A percentile compares a stretch with the other conserved stretches of the same genome.
Conservation (phyloP, 1,140 invertebrate genomes). For the Heliconius congener region DNA sequence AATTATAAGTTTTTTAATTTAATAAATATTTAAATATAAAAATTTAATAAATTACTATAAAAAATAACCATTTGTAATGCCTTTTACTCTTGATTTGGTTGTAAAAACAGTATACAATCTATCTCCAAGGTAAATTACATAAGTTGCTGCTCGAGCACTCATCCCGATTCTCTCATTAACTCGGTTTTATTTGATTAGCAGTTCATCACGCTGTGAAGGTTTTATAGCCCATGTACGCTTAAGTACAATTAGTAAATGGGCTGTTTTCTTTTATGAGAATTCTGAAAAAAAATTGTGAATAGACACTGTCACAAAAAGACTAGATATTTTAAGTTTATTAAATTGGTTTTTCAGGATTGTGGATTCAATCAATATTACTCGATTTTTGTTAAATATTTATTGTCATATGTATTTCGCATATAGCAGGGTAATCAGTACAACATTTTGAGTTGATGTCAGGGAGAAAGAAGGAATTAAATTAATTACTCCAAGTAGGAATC, state of each 20-base stretch:
- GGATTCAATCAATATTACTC: too few relatives aligned
- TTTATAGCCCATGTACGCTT: neutral
- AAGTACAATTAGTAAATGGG: neutral
- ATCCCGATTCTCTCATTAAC: neutral
- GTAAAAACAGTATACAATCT: conserved; percentile 4
- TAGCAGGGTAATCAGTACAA: too few relatives aligned
- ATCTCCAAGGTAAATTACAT: neutral
- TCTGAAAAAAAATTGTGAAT: neutral
- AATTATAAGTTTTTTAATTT: too few relatives aligned
- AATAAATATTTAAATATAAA: too few relatives aligned
- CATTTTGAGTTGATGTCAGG: too few relatives aligned
- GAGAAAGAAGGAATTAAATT: too few relatives aligned
- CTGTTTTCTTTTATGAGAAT: neutral
- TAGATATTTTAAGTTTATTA: too few relatives aligned
- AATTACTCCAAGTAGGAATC: too few relatives aligned
- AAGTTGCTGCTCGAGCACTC: neutral
- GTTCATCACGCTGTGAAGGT: conserved; percentile 3
- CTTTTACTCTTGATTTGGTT: neutral
- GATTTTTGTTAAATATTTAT: too few relatives aligned
- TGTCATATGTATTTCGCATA: too few relatives aligned
- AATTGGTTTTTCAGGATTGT: too few relatives aligned
- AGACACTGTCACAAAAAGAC: neutral
- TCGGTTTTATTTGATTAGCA: conserved; percentile 8
- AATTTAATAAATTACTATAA: neutral
- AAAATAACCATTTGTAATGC: neutral